These are phyloP conservation scores for Channa striata DNA, from an alignment of 2,797 vertebrate genomes.

Conservation along the genomic window DNA sequence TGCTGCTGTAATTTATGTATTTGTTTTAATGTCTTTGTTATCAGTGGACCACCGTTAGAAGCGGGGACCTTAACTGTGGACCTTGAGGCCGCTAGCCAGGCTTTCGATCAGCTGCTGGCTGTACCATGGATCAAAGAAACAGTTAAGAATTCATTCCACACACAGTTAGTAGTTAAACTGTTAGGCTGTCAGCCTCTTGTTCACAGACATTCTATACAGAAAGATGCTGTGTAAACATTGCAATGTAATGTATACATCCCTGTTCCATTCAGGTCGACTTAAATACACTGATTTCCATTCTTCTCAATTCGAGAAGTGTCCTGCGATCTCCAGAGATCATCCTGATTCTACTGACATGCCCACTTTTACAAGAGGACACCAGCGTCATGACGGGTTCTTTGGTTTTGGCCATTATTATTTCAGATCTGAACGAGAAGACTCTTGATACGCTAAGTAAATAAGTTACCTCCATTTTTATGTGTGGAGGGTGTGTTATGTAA, in stretches of 20 bases:
- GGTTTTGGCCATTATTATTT: constrained; percentile 57
- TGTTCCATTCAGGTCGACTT: constrained; percentile 60
- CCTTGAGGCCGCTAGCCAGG: constrained; percentile 65
- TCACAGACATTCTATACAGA: background rate
- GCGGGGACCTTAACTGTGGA: constrained; percentile 68
- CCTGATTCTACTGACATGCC: constrained; percentile 72
- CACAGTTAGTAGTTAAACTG: background rate
- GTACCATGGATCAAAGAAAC: constrained; percentile 73
- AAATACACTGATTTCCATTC: background rate
- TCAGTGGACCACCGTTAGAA: constrained; percentile 45
- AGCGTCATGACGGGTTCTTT: constrained; percentile 44
- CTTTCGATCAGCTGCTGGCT: constrained; percentile 70
- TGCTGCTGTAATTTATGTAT: background rate
- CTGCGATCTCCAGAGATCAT: constrained; percentile 79
- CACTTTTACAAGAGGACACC: constrained; percentile 69
- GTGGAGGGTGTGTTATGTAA: too few relatives aligned
- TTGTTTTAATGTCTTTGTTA: constrained; percentile 3
- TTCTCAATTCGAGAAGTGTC: background rate
- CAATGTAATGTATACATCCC: background rate
- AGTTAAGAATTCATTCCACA: constrained; percentile 53
- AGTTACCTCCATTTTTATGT: background rate
- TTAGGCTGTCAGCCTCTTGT: background rate
- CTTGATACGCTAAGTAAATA: constrained; percentile 70
- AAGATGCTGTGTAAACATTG: background rate
- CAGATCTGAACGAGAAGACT: constrained; percentile 34